Evolutionary conservation across 2,888 invertebrate species (phyloP), one percentile per base, ranked within the genome.

Genomic region (Diabrotica balteata): DNA sequence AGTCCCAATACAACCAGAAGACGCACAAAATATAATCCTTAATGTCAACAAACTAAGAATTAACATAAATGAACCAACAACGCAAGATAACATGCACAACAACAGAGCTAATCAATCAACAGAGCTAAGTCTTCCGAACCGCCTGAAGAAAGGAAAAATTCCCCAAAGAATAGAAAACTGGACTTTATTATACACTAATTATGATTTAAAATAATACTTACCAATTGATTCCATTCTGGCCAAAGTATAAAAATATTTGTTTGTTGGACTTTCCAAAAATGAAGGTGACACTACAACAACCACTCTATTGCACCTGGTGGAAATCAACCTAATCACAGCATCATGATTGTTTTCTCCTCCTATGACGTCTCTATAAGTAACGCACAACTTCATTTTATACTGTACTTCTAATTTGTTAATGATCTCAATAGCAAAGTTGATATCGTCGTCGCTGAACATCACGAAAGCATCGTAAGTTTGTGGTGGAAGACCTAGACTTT

Each of bases 211-310:
- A 47, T n/a, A 2, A 10, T 45, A 59, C 85, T 85, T 82, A 94
- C 94, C 92, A 75, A 96, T 93, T 75, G 92, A 91, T 53, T 92
- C 84, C 7, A 92, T 91, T 81, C 93, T 93, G 10, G 94, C 94
- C 80, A 91, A 93, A 72, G 90, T 91, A 10, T 92, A 87, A 77
- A 93, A 92, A 84, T 93, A 96, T 63, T 88, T 88, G 79, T 94
- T 93, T 17, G 90, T 91, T 0, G 89, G 84, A 80, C 93, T 94
- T 74, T 87, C 84, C 83, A 95, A 94, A 84, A 95, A 96, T 69
- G 89, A 89, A 0, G 91, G 90, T 0, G 96, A 94, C 73, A 94
- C 85, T 65, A 97, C 88, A 0, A 93, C 90, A 68, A 96, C 89
- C 74, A 96, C 87, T 77, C 92, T 88, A 72, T 90, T 89, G 80